Conservation (phyloP, 2,113 vertebrate species). For the Thalassoma bifasciatum region DNA sequence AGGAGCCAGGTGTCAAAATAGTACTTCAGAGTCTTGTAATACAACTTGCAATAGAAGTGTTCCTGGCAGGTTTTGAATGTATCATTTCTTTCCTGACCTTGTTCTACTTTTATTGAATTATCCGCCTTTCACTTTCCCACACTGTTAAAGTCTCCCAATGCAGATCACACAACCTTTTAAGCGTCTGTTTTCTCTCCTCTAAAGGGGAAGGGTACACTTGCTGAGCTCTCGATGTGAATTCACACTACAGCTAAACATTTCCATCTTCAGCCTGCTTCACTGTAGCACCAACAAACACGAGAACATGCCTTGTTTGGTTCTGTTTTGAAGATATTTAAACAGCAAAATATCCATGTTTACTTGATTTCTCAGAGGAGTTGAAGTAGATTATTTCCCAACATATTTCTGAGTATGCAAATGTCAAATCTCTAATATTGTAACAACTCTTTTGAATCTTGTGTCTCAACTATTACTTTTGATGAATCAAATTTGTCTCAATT, state of each 20-base stretch:
- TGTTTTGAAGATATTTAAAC: not conserved
- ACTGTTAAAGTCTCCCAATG: not conserved
- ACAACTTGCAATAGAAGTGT: not conserved
- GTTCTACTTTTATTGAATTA: slow-evolving; percentile 3
- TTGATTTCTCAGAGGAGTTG: not conserved
- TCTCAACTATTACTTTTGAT: no score
- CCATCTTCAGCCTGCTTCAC: slow-evolving; percentile 29
- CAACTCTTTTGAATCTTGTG: no score
- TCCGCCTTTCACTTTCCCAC: not conserved
- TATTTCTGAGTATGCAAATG: not conserved
- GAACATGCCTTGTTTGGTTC: not conserved
- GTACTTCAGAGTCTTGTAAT: not conserved
- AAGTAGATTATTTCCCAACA: not conserved
- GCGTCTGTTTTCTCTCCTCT: not conserved
- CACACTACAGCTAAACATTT: slow-evolving; percentile 26
- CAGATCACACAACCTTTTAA: not conserved
- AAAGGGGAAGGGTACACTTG: slow-evolving; percentile 6
- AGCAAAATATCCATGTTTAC: not conserved
- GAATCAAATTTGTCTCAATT: no score
- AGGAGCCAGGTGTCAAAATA: slow-evolving; percentile 10
- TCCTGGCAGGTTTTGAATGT: not conserved
- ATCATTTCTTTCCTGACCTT: not conserved
- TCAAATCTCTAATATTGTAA: not conserved
- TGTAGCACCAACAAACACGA: slow-evolving; percentile 29
- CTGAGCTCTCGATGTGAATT: slow-evolving; percentile 13